Percentiles rank a stretch among this genome's conserved stretches.
These are phyloP conservation scores for Eulimnadia texana DNA, from an alignment of 1,140 invertebrate genomes.

Conservation along the genomic window DNA sequence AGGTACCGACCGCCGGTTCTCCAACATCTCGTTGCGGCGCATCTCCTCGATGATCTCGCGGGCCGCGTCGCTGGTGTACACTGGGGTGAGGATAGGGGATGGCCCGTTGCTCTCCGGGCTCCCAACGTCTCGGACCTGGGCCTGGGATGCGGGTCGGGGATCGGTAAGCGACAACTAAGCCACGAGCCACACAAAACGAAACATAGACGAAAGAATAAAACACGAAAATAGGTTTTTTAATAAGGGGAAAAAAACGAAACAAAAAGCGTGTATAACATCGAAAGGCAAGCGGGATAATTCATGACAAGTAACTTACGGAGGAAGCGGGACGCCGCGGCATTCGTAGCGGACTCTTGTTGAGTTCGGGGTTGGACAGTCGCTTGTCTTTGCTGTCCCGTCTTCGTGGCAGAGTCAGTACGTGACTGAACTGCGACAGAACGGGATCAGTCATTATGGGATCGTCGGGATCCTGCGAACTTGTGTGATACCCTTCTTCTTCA, in stretches of 20 bases:
- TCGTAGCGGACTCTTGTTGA: not conserved
- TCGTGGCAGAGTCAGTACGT: constrained; percentile 32
- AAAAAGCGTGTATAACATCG: not conserved
- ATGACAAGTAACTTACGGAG: not conserved
- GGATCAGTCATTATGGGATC: constrained; percentile 29
- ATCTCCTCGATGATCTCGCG: constrained; percentile 71
- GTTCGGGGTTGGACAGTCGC: not conserved
- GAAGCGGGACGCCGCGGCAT: not conserved
- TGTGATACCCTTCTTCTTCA: not conserved
- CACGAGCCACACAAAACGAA: too few species aligned
- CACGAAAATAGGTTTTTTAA: not conserved
- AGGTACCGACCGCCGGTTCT: constrained; percentile 43
- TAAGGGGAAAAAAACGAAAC: not conserved
- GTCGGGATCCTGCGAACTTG: constrained; percentile 20
- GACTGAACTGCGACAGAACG: constrained; percentile 22
- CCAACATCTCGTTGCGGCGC: constrained; percentile 28
- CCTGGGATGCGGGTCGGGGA: not conserved
- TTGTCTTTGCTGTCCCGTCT: not conserved
- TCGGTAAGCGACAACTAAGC: constrained; percentile 7
- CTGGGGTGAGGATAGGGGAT: constrained; percentile 39
- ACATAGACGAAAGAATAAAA: not conserved
- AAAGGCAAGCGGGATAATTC: not conserved
- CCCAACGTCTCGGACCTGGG: not conserved
- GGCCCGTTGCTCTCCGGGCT: constrained; percentile 23
- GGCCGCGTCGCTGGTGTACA: constrained; percentile 71